These are phyloP conservation scores for Rhadinocentrus ornatus DNA, from an alignment of 2,797 vertebrate species.

Conservation along the genomic window DNA sequence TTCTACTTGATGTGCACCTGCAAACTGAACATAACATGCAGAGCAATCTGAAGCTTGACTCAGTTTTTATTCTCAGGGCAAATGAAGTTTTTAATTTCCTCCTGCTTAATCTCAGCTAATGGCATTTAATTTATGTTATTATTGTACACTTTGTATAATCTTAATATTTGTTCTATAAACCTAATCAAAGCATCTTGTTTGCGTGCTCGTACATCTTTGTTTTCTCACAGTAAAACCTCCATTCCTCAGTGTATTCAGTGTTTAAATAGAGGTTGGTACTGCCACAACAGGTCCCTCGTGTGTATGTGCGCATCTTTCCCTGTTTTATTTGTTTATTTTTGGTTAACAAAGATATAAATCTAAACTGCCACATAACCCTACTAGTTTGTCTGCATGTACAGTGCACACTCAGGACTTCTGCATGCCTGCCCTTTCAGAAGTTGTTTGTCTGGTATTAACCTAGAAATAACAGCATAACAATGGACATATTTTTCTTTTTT, in stretches of 20 bases:
- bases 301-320: constrained; percentile 4
- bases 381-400: constrained; percentile 31
- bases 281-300: not conserved
- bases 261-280: not conserved
- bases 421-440: constrained; percentile 34
- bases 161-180: not conserved
- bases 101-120: not conserved
- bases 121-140: not conserved
- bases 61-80: not conserved
- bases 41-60: not conserved
- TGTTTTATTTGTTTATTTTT: not conserved
- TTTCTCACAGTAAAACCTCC: not conserved
- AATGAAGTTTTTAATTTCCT: not conserved
- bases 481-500: constrained; percentile 39
- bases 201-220: not conserved
- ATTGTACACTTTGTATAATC: not conserved
- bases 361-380: not conserved
- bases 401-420: constrained; percentile 2
- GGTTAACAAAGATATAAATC: constrained; percentile 5
- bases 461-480: constrained; percentile 56
- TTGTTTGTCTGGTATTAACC: constrained; percentile 56
- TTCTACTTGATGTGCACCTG: not conserved
- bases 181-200: not conserved
- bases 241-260: not conserved
- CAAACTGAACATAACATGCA: constrained; percentile 1